Evolutionary conservation across 2,888 invertebrate species (phyloP), one percentile per base, ranked within the genome.

Genomic region (Mantis religiosa): DNA sequence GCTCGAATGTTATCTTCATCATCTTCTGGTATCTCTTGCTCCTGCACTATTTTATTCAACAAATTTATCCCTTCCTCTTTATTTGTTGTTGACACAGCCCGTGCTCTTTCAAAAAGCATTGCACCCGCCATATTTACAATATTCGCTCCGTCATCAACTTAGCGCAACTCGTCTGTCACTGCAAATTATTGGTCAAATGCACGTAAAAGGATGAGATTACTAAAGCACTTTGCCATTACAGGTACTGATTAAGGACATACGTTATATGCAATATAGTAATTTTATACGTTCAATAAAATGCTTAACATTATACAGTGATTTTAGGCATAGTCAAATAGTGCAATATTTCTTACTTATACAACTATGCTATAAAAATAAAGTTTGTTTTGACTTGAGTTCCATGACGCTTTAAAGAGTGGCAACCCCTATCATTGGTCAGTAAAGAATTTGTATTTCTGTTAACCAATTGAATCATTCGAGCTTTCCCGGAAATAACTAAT

Each of bases 1-100:
- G 96, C 96, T 91, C 97, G 96, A 93, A 99, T 97, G 91, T 96
- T 96, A 92, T 98, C 98, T 92, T 98, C 98, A 93, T 98, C 97
- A 93, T 97, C 97, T 92, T 96, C 96, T 91, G 96, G 95, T 88
- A 96, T 94, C 92, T 97, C 96, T 92, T 96, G 96, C 92, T 96
- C 96, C 91, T 96, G 96, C 91, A 96, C 96, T 93, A 97, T 96
- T 94, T 97, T 96, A 93, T 96, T 96, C 91, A 96, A 94, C 92
- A 96, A 94, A 92, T 95, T 95, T 92, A 96, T 95, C 93, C 96
- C 96, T 93, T 97, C 96, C 93, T 97, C 96, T 92, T 96, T 96
- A 94, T 96, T 96, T 91, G 96, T 95, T 93, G 95, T 95, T 91
- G 96, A 95, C 92, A 97, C 95, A 91, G 97, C 95, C 94, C 96